Evolutionary conservation across 2,797 vertebrate species (phyloP).

Genomic region (Siniperca undulata): DNA sequence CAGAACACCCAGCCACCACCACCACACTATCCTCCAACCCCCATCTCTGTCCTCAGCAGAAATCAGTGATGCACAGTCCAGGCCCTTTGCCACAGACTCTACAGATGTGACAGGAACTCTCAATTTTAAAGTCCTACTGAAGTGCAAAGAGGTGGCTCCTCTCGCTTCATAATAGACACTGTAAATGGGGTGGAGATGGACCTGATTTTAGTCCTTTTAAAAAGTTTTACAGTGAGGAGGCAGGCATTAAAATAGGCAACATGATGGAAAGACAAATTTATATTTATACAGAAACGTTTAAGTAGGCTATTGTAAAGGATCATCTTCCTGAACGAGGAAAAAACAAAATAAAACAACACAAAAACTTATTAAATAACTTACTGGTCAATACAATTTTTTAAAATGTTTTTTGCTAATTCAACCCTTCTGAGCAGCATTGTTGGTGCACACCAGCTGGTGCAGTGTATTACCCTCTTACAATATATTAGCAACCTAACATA

Average conservation of each 20-base stretch:
- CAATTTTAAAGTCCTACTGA: constrained; percentile 69
- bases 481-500: not conserved
- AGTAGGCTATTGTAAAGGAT: not conserved
- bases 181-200: constrained; percentile 14
- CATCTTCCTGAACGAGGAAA: not conserved
- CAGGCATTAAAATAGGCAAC: constrained; percentile 11
- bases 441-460: constrained; percentile 10
- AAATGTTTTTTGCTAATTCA: constrained; percentile 17
- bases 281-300: not conserved
- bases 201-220: constrained; percentile 8
- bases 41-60: constrained; percentile 49
- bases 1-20: constrained; percentile 1
- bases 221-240: constrained; percentile 3
- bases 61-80: constrained; percentile 69
- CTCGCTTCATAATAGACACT: constrained; percentile 29
- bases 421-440: not conserved
- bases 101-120: constrained; percentile 66
- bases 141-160: constrained; percentile 52
- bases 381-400: not conserved
- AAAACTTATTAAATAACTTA: constrained; percentile 15
- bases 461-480: not conserved
- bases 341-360: not conserved
- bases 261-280: not conserved
- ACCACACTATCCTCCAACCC: constrained; percentile 20
- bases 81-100: constrained; percentile 56